Evolutionary conservation across 2,797 vertebrate species (phyloP).

Genomic region (Ciconia nigra): DNA sequence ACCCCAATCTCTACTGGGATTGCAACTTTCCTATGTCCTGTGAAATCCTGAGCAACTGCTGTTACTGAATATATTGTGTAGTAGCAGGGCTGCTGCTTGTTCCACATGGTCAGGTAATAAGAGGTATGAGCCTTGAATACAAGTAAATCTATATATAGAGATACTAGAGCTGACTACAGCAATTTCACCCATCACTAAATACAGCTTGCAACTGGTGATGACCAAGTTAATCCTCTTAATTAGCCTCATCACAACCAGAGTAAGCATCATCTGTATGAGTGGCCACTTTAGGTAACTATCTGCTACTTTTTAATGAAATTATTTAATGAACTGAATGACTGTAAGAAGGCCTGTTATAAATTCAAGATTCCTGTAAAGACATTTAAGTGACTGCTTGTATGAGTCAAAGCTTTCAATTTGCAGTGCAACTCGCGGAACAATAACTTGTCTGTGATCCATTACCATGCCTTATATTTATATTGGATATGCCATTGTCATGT

Average conservation of each 20-base stretch:
- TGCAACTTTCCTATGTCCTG: background rate
- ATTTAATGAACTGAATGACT: background rate
- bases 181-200: background rate
- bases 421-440: background rate
- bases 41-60: background rate
- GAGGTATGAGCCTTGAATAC: background rate
- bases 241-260: background rate
- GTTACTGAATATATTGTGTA: background rate
- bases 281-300: background rate
- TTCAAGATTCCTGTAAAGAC: background rate
- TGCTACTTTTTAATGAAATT: background rate
- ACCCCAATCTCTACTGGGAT: background rate
- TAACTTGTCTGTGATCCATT: background rate
- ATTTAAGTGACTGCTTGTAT: background rate
- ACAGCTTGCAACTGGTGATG: background rate
- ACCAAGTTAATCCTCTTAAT: background rate
- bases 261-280: background rate
- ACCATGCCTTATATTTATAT: background rate
- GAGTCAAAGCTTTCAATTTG: slow-evolving; percentile 2
- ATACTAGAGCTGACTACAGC: background rate
- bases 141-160: background rate
- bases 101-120: background rate
- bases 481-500: background rate
- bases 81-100: background rate
- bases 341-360: background rate